Evolutionary conservation across 2,797 vertebrate genomes (phyloP), one percentile per base, ranked within the genome.

Genomic region (Danio albolineatus): DNA sequence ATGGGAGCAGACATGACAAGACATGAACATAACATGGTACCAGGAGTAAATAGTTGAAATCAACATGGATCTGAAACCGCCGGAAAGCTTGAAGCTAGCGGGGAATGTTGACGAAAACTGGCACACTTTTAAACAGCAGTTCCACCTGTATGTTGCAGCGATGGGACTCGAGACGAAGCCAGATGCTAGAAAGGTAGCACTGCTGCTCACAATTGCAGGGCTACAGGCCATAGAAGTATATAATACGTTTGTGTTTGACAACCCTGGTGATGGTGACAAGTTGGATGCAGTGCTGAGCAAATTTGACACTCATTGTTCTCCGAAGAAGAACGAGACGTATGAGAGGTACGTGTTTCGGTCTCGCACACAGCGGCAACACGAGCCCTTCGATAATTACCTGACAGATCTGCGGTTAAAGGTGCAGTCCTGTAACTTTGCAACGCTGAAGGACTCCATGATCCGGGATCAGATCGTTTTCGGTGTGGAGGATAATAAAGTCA

Each of bases 301-400:
- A n/a, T n/a, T n/a, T n/a, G n/a, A n/a, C n/a, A n/a, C n/a, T n/a
- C n/a, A n/a, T n/a, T n/a, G n/a, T n/a, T n/a, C n/a, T n/a, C n/a
- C n/a, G n/a, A n/a, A n/a, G n/a, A n/a, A n/a, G n/a, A n/a, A n/a
- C 43, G 61, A 65, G 17, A 44, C 56, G 46, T 73, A 61, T 21
- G 61, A 65, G 17, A 44, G 56, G 46, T 73, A 61, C 21, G 69
- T 72, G 39, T 83, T 81, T 75, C 4, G 54, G 8, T 74, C 73
- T 10, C 16, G 44, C 28, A 41, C 46, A 17, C 74, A 81, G 48
- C 48, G 60, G 10, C 60, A 54, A 2, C 39, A 28, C 4, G 59
- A 81, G 17, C 66, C 59, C 0, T 54, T 83, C 73, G 82, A 83
- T 60, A 38, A 5, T 10, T 85, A 85, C 62, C 44, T 78, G 48